phyloP scores from a whole-genome alignment of 1,140 invertebrate species.

The Lordiphosa mommai region DNA sequence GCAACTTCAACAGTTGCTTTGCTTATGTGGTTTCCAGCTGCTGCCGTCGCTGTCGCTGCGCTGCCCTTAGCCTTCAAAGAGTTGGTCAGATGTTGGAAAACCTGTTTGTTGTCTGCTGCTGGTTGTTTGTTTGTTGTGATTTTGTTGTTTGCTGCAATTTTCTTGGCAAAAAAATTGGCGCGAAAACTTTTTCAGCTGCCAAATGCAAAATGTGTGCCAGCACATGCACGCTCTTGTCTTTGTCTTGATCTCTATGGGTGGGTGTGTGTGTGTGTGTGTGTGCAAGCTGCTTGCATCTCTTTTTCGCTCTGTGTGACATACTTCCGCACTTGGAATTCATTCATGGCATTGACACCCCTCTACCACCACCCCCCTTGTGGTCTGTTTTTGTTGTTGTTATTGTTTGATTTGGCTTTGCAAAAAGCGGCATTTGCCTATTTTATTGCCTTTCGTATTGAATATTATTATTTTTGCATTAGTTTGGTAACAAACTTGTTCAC shows the following conservation, averaged over 20 bases:
- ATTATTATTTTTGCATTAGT: neutral
- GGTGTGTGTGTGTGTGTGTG: constrained; percentile 1
- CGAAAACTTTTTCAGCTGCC: constrained; percentile 67
- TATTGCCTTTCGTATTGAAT: constrained; percentile 3
- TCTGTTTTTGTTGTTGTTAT: constrained; percentile 10
- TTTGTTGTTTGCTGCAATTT: constrained; percentile 59
- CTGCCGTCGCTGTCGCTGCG: constrained; percentile 23
- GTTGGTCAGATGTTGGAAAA: constrained; percentile 63
- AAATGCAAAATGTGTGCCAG: constrained; percentile 66
- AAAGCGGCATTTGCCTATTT: neutral
- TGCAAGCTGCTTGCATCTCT: constrained; percentile 26
- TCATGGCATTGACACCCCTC: constrained; percentile 47
- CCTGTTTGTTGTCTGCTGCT: constrained; percentile 47
- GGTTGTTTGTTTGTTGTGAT: constrained; percentile 48
- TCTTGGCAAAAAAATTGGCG: constrained; percentile 54
- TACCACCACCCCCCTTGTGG: neutral
- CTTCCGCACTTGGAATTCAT: constrained; percentile 58
- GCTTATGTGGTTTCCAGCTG: constrained; percentile 31
- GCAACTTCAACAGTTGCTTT: constrained; percentile 41
- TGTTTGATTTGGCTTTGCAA: constrained; percentile 8
- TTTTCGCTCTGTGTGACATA: constrained; percentile 24
- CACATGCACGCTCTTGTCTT: constrained; percentile 13
- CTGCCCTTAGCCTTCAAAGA: constrained; percentile 72
- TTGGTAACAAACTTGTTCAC: neutral
- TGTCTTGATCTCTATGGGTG: neutral